Conservation (phyloP, 2,888 invertebrate genomes). For the Euplagia quadripunctaria region DNA sequence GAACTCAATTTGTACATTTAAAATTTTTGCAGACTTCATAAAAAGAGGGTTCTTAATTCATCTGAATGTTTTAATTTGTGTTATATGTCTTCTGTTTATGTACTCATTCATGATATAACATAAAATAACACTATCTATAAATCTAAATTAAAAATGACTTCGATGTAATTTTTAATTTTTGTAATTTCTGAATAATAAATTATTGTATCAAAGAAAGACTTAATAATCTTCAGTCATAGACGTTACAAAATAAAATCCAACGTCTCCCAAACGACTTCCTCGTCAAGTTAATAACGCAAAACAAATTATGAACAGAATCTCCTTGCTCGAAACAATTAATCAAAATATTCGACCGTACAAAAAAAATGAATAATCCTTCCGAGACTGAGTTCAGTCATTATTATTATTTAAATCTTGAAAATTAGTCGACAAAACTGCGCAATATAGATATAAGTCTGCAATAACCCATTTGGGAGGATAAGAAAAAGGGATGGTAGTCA, state of each 20-base stretch:
- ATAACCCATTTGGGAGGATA: constrained; percentile 87
- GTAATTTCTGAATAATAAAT: neutral
- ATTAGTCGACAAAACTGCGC: constrained; percentile 77
- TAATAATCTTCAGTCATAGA: constrained; percentile 26
- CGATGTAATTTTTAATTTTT: too few species aligned
- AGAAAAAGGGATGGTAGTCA: constrained; percentile 88
- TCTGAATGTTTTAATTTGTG: too few species aligned
- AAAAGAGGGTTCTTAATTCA: too few species aligned
- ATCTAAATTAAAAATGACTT: neutral
- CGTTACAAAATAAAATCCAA: constrained; percentile 69
- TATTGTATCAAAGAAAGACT: constrained; percentile 15
- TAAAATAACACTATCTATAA: neutral
- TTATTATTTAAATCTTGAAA: constrained; percentile 85
- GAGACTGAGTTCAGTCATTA: constrained; percentile 65
- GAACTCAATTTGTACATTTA: neutral
- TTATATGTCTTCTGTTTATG: too few species aligned
- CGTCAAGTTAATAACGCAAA: constrained; percentile 83
- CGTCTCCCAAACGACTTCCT: constrained; percentile 78
- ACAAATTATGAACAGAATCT: constrained; percentile 80
- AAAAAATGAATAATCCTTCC: constrained; percentile 77
- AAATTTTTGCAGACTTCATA: too few species aligned
- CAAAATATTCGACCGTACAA: constrained; percentile 71
- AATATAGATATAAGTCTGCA: constrained; percentile 84
- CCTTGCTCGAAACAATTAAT: constrained; percentile 79
- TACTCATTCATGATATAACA: neutral